Percentiles rank a stretch among this genome's conserved stretches.
Conservation (phyloP, 1,140 invertebrate species). For the Trichogramma pretiosum region DNA sequence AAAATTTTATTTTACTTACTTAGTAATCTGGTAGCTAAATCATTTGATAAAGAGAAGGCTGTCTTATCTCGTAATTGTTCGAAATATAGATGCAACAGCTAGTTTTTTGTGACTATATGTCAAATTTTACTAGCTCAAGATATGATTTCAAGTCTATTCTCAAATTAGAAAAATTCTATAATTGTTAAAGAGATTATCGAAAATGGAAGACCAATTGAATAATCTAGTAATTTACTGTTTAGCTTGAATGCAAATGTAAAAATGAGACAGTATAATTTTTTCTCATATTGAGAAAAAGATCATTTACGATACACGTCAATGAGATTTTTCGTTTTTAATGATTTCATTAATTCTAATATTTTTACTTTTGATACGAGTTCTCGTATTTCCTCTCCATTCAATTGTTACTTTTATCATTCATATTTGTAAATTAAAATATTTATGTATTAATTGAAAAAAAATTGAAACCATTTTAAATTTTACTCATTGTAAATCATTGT, state of each 20-base stretch:
- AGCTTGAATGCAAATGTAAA: constrained; percentile 20
- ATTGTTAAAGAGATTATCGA: too few species aligned
- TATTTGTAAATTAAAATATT: too few species aligned
- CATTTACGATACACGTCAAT: constrained; percentile 4
- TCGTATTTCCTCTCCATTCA: neutral
- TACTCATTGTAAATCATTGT: constrained; percentile 2
- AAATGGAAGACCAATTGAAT: too few species aligned
- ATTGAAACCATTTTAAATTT: constrained; percentile 17
- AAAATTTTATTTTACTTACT: too few species aligned
- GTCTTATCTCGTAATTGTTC: constrained; percentile 24
- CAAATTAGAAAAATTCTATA: constrained; percentile 20
- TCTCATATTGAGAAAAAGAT: constrained; percentile 20
- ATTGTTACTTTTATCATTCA: too few species aligned
- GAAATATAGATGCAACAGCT: constrained; percentile 25
- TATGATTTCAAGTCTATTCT: too few species aligned
- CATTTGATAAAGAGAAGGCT: constrained; percentile 16
- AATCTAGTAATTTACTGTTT: too few species aligned
- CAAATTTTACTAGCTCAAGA: too few species aligned
- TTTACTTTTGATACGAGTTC: neutral
- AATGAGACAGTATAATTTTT: constrained; percentile 19
- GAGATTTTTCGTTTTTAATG: constrained; percentile 16
- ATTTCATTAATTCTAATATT: constrained; percentile 12
- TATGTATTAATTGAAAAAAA: too few species aligned
- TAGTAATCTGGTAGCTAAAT: too few species aligned
- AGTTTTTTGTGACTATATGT: constrained; percentile 27